These are phyloP conservation scores for Nothobranchius kuhntae DNA, from an alignment of 2,113 vertebrate genomes.

Conservation along the genomic window DNA sequence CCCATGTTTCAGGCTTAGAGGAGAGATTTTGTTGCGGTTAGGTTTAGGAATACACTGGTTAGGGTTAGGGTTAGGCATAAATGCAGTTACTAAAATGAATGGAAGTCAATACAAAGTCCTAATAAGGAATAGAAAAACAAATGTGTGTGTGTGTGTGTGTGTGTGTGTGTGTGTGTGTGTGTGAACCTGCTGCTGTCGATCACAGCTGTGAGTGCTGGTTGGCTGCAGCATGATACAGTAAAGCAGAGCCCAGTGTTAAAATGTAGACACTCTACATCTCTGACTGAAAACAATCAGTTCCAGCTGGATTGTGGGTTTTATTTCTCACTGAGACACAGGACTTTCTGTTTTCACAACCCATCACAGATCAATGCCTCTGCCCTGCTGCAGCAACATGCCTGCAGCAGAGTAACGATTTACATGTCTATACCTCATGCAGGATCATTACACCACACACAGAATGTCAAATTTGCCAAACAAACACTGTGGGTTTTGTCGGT, in stretches of 20 bases:
- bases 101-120: too few species aligned
- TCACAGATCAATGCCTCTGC: slow-evolving; percentile 43
- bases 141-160: not conserved
- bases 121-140: too few species aligned
- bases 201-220: slow-evolving; percentile 41
- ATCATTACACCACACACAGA: slow-evolving; percentile 37
- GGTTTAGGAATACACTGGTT: too few species aligned
- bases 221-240: slow-evolving; percentile 48
- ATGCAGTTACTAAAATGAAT: too few species aligned
- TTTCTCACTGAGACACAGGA: slow-evolving; percentile 14
- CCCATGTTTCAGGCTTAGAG: too few species aligned
- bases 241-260: not conserved
- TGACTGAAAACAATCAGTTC: not conserved
- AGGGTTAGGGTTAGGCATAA: too few species aligned
- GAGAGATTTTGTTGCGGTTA: too few species aligned
- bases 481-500: slow-evolving; percentile 33
- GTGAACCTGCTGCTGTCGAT: slow-evolving; percentile 74
- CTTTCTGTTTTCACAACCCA: not conserved
- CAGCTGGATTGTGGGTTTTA: not conserved
- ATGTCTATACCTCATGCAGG: slow-evolving; percentile 37
- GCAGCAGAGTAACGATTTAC: slow-evolving; percentile 57
- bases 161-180: slow-evolving; percentile 5
- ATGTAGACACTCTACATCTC: not conserved
- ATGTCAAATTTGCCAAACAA: slow-evolving; percentile 62
- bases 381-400: slow-evolving; percentile 16